Evolutionary conservation across 2,797 vertebrate species (phyloP).

Genomic region (Hozukius guyotensis): DNA sequence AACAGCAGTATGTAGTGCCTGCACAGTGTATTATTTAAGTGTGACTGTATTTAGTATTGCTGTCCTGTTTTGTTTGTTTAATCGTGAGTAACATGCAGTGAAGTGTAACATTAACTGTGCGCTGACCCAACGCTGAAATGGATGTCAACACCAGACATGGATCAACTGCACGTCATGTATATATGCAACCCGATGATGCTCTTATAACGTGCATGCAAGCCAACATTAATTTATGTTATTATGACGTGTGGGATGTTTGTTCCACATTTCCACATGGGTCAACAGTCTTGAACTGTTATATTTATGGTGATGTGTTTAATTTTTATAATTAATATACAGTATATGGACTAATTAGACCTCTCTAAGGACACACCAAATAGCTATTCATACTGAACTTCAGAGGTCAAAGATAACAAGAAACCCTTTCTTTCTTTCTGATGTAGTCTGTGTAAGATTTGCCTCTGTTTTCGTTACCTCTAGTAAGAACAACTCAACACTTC

Average conservation of each 20-base stretch:
- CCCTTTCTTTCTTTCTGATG: background rate
- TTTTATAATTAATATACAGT: constrained; percentile 35
- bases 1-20: background rate
- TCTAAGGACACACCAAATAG: background rate
- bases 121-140: constrained; percentile 38
- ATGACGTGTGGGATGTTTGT: background rate
- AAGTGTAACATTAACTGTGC: constrained; percentile 34
- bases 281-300: constrained; percentile 6
- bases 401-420: background rate
- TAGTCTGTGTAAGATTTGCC: background rate
- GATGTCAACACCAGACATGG: constrained; percentile 51
- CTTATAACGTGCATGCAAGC: constrained; percentile 5
- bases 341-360: background rate
- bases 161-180: constrained; percentile 29
- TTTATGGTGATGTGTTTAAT: constrained; percentile 18
- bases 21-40: background rate
- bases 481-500: background rate
- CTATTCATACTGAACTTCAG: background rate
- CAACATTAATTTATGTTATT: constrained; percentile 10
- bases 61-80: constrained; percentile 34
- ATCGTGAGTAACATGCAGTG: constrained; percentile 33
- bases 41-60: constrained; percentile 2
- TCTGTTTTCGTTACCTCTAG: background rate
- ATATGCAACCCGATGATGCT: background rate
- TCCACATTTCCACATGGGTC: constrained; percentile 15